Conservation (phyloP, 2,113 vertebrate species). For the Heterotis niloticus region DNA sequence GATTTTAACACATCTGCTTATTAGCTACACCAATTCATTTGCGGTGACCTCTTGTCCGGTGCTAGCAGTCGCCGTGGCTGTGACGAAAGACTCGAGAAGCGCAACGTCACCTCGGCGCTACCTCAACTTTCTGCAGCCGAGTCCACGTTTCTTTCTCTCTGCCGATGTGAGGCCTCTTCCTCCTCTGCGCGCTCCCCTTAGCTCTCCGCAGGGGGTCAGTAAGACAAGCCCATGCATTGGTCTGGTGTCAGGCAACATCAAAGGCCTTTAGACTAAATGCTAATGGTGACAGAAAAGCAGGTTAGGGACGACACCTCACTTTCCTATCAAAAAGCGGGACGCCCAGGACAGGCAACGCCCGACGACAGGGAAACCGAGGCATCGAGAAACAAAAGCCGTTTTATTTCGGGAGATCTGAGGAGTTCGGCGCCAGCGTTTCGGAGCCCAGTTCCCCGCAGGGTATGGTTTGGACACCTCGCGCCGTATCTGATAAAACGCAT, state of each 20-base stretch:
- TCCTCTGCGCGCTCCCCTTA: background rate
- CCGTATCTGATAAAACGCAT: background rate
- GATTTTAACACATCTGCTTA: too few species aligned
- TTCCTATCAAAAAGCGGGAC: background rate
- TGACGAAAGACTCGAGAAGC: background rate
- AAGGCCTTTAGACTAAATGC: slow-evolving; percentile 7
- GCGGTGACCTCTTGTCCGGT: background rate
- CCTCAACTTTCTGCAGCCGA: too few species aligned
- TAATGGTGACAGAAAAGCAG: background rate
- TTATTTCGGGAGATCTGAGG: background rate
- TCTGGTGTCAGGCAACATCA: slow-evolving; percentile 7
- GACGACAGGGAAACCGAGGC: background rate
- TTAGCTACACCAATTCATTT: too few species aligned
- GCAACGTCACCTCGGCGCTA: background rate
- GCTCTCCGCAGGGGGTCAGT: background rate
- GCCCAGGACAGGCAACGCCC: background rate
- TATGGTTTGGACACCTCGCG: background rate
- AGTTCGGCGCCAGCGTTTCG: background rate
- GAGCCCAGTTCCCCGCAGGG: background rate
- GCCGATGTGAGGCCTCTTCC: background rate
- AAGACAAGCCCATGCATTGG: background rate
- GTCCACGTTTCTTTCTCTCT: slow-evolving; percentile 1
- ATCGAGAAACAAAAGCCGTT: background rate
- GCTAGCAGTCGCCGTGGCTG: background rate
- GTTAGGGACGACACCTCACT: background rate